Evolutionary conservation across 2,797 vertebrate species (phyloP), one percentile per base, ranked within the genome.

Genomic region (Lepus oiostolus): DNA sequence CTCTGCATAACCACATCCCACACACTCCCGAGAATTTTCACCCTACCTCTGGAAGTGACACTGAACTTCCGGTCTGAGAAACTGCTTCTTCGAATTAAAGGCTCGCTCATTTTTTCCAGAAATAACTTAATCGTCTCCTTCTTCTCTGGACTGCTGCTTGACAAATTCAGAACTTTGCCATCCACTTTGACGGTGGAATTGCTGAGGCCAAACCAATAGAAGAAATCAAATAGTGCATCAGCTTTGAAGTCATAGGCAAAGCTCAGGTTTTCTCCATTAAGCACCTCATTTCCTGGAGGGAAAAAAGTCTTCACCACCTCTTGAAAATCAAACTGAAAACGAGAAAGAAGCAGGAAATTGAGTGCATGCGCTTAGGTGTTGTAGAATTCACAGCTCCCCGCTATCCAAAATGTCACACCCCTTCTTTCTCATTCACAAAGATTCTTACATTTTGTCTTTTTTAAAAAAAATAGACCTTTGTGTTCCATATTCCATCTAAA

Each of bases 81-180:
- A 90, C 95, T 98, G 86, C 97, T 97, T 62, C 95, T 93, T 84
- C 96, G 91, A 63, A 96, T 86, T 42, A 98, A 87, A 65, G 97
- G 95, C 70, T 98, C 97, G 65, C 98, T 97, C 97, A 98, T 98
- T 96, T 98, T 98, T 52, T 98, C 98, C 96, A 98, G 96, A 94
- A 98, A 98, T 50, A 96, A 90, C 71, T 92, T 98, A 79, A 98
- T 97, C 21, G 97, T 97, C 80, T 98, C 98, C 93, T 97, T 98
- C 96, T 98, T 98, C 92, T 98, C 97, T 87, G 97, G 96, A 30
- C 88, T 98, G 50, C 95, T 95, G 82, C 97, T 98, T 35, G 97
- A 97, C 88, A 98, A 95, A 90, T 98, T 98, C 88, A 98, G 80
- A 86, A 98, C 96, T 93, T 97, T 98, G 38, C 98, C 98, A 9